phyloP scores from a whole-genome alignment of 2,113 vertebrate genomes.

The Canis aureus region DNA sequence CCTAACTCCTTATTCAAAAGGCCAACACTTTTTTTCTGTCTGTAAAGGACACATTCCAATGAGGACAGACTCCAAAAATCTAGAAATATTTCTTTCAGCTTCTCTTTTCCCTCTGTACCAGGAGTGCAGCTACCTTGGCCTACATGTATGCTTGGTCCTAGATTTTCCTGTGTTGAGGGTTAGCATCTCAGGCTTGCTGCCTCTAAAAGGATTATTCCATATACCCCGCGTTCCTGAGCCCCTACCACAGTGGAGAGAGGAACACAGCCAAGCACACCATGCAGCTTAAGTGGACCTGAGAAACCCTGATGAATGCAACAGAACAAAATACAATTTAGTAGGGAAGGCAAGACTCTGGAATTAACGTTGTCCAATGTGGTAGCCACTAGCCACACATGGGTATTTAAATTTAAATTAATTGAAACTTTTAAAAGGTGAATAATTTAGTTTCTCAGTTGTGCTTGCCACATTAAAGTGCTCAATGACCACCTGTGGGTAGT shows the following conservation, averaged over 20 bases:
- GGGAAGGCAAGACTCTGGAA: background rate
- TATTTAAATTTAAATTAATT: background rate
- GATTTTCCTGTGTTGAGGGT: constrained; percentile 48
- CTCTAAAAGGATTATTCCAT: constrained; percentile 12
- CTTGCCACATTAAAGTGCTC: background rate
- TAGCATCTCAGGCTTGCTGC: background rate
- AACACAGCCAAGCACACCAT: background rate
- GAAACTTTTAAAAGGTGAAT: background rate
- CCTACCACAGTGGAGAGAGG: background rate
- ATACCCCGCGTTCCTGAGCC: constrained; percentile 5
- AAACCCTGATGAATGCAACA: background rate
- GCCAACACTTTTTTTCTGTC: constrained; percentile 41
- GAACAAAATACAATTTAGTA: background rate
- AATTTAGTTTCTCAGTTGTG: background rate
- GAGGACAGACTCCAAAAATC: constrained; percentile 31
- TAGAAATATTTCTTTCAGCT: background rate
- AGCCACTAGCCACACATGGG: background rate
- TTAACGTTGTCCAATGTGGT: background rate
- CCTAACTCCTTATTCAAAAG: constrained; percentile 40
- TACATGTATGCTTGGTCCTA: background rate
- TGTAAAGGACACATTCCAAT: constrained; percentile 58
- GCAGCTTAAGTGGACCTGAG: background rate
- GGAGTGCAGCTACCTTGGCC: background rate
- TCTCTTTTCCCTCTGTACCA: background rate
- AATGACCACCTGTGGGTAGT: background rate